Percentiles rank a stretch among this genome's conserved stretches.
These are phyloP conservation scores for Caranx ignobilis DNA, from an alignment of 2,113 vertebrate species.

Conservation along the genomic window DNA sequence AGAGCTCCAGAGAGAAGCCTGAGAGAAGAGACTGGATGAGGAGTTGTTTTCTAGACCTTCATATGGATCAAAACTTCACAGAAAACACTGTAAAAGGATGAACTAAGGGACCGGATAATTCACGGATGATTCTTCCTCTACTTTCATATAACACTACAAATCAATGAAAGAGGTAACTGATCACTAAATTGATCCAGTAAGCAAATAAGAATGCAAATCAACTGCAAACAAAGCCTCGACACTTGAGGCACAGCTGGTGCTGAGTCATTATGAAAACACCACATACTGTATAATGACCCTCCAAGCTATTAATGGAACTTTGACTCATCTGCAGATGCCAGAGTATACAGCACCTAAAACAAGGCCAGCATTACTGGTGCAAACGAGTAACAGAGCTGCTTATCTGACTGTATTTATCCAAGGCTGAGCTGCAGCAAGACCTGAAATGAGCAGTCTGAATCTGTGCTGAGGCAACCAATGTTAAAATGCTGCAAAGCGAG, in stretches of 20 bases:
- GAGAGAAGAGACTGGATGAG: too few relatives aligned
- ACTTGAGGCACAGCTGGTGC: background rate
- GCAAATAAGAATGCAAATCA: background rate
- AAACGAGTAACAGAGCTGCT: constrained; percentile 32
- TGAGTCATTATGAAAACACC: constrained; percentile 54
- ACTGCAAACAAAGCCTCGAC: constrained; percentile 4
- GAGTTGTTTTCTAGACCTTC: too few relatives aligned
- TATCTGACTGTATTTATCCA: constrained; percentile 29
- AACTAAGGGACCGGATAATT: background rate
- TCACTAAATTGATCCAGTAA: background rate
- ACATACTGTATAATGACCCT: background rate
- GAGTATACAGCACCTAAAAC: constrained; percentile 2
- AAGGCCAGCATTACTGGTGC: background rate
- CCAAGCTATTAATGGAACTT: constrained; percentile 2
- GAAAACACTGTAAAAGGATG: too few relatives aligned
- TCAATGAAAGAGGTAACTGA: background rate
- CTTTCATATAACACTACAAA: background rate
- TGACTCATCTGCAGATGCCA: constrained; percentile 19
- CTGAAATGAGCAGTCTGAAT: background rate
- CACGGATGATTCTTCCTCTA: background rate
- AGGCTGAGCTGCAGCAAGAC: background rate
- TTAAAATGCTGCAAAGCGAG: background rate
- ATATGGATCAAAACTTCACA: too few relatives aligned
- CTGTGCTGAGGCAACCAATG: background rate
- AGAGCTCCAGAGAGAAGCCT: too few relatives aligned